A percentile compares a stretch with the other conserved stretches of the same genome.
Evolutionary conservation across 1,140 invertebrate species (phyloP).

Genomic region (Cyrtorhinus lividipennis): DNA sequence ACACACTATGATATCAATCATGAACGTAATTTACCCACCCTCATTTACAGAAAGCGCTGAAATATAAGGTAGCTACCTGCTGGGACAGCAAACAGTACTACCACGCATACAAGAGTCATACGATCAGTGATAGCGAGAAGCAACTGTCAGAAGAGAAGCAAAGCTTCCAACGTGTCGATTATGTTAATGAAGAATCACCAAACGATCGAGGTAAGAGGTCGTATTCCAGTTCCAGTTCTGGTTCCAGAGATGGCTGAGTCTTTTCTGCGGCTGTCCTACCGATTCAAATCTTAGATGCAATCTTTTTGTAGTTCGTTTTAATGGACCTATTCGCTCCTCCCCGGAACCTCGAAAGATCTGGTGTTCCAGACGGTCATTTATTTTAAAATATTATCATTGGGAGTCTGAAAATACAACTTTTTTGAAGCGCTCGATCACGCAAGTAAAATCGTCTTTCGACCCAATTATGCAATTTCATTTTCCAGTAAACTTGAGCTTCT

Average conservation of each 20-base stretch:
- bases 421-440: too few species aligned
- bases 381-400: too few species aligned
- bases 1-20: background rate
- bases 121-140: constrained; percentile 40
- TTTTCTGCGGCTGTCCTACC: background rate
- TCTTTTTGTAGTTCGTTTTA: too few species aligned
- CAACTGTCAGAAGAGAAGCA: constrained; percentile 19
- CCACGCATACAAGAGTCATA: constrained; percentile 41
- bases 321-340: too few species aligned
- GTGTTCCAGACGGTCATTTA: too few species aligned
- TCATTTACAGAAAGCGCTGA: constrained; percentile 53
- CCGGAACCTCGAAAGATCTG: too few species aligned
- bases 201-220: background rate
- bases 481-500: too few species aligned
- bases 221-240: too few species aligned
- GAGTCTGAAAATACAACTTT: too few species aligned
- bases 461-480: too few species aligned
- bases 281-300: background rate
- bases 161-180: constrained; percentile 25
- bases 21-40: background rate
- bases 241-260: too few species aligned
- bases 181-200: constrained; percentile 17
- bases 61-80: constrained; percentile 84
- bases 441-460: too few species aligned
- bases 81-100: constrained; percentile 87